Conservation (phyloP, 2,888 invertebrate genomes). For the Xiphydria camelus region DNA sequence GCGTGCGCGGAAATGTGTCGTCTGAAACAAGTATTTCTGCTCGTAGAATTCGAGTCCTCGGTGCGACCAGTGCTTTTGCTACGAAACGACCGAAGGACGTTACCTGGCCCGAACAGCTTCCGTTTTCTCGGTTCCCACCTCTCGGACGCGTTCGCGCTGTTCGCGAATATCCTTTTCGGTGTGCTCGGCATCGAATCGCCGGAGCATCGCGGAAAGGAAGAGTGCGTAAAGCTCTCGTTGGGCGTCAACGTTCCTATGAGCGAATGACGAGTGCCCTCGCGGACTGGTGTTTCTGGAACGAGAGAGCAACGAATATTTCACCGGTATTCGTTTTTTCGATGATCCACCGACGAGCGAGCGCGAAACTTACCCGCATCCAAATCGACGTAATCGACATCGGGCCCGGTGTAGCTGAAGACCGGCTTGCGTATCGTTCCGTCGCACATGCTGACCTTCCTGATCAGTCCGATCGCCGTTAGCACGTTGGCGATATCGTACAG, state of each 20-base stretch:
- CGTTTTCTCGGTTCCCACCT: constrained; percentile 36
- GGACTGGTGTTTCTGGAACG: constrained; percentile 25
- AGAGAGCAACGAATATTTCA: too few species aligned
- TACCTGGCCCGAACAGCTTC: constrained; percentile 35
- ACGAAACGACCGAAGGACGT: too few species aligned
- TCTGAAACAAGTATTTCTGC: constrained; percentile 55
- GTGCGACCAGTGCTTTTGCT: neutral
- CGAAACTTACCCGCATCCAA: constrained; percentile 41
- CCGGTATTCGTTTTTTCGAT: too few species aligned
- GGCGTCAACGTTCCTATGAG: constrained; percentile 37
- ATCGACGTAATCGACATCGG: constrained; percentile 41
- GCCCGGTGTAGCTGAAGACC: constrained; percentile 69
- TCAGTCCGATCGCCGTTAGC: constrained; percentile 72
- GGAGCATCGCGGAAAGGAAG: constrained; percentile 4
- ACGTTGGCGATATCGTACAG: constrained; percentile 81
- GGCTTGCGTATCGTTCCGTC: constrained; percentile 67
- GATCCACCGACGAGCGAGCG: constrained; percentile 56
- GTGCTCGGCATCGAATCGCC: neutral
- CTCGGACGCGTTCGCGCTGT: constrained; percentile 13
- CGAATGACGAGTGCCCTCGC: constrained; percentile 24
- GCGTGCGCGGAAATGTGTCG: constrained; percentile 35
- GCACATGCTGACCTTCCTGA: constrained; percentile 69
- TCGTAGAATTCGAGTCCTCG: too few species aligned
- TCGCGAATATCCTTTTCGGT: constrained; percentile 3
- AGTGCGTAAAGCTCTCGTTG: constrained; percentile 21